These are phyloP conservation scores for Caretta caretta DNA, from an alignment of 2,113 vertebrate genomes.

Conservation along the genomic window DNA sequence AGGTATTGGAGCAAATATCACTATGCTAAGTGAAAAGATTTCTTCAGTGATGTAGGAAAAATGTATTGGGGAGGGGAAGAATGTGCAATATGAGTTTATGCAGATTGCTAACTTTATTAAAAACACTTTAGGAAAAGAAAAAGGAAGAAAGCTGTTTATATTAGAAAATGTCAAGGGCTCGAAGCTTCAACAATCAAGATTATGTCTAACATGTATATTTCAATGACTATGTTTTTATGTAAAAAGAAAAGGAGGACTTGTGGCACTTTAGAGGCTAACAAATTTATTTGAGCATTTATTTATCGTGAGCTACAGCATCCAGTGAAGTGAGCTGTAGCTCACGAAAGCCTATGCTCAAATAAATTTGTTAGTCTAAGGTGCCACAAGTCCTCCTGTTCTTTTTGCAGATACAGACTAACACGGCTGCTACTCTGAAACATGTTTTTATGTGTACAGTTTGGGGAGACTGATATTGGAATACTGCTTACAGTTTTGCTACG, in stretches of 20 bases:
- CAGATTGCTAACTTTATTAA: accelerated
- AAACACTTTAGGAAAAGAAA: background rate
- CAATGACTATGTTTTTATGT: background rate
- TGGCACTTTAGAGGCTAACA: no score
- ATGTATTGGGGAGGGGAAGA: background rate
- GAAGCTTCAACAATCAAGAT: background rate
- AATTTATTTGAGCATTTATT: no score
- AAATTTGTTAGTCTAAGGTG: no score
- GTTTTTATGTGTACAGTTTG: background rate
- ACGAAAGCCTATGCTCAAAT: no score
- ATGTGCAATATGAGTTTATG: background rate
- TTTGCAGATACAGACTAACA: no score
- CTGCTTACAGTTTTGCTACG: background rate
- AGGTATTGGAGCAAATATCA: background rate
- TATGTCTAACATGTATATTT: background rate
- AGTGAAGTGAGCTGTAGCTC: no score
- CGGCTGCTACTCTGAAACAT: no score
- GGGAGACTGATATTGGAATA: background rate
- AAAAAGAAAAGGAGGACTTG: no score
- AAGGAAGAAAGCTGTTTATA: accelerated
- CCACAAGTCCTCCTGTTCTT: no score
- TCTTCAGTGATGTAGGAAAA: accelerated
- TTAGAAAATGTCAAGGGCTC: background rate
- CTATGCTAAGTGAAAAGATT: background rate
- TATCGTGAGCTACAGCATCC: no score